Base-by-base conservation (phyloP, 2,113 vertebrate species). In the Motacilla alba region DNA sequence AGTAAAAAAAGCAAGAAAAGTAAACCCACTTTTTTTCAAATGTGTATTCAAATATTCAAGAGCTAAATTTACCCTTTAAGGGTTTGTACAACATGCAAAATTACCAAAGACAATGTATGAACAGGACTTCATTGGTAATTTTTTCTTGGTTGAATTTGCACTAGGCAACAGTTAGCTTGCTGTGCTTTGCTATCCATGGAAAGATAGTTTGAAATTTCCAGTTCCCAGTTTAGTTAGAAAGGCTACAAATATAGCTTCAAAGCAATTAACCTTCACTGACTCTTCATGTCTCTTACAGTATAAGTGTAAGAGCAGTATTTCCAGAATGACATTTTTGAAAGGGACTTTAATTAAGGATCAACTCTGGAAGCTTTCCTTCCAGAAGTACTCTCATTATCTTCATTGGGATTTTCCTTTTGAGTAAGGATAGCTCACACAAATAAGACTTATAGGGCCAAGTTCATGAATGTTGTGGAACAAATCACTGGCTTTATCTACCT, bases 141-240 rank as follows among this genome's bases (percentile, higher is more conserved):
- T 96, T 68, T 67, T 94, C 76, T 87, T 92, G 28, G 24, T 84
- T 94, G 70, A 93, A 92, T 88, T 97, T 35, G 13, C 50, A 97
- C 79, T 97, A 95, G 77, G 60, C 39, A 68, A 80, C 78, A 76
- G 47, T 94, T 95, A 82, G 93, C 43, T 94, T 95, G 80, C 83
- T 87, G 66, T 89, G 41, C 88, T 87, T 95, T 95, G 77, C 73
- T 96, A 88, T 41, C 62, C 52, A 27, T 5, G 3, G 49, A 52
- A 85, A 86, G 35, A 84, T 23, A 67, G 43, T 74, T 88, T 86
- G 53, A 93, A 95, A 93, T 88, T 74, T 96, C 75, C 81, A 83
- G 80, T 93, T 96, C 83, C 89, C 94, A 96, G 22, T 85, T 78
- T 93, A 96, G 94, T 94, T 96, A 80, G 95, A 81, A 95, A 96